These are phyloP conservation scores for Serinus canaria DNA, from an alignment of 2,113 vertebrate genomes.

Conservation along the genomic window DNA sequence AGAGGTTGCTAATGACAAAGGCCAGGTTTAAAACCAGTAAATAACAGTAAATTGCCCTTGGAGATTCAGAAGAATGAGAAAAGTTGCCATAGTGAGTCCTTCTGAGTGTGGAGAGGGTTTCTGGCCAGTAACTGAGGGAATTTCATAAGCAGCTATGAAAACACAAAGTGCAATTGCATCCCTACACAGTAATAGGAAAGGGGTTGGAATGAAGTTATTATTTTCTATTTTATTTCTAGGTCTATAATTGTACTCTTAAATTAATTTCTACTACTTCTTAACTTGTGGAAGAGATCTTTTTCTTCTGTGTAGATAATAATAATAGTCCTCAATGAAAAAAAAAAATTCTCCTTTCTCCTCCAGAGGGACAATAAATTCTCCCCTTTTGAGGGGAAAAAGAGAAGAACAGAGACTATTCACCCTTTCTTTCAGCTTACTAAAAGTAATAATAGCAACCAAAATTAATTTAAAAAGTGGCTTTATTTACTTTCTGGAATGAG, in stretches of 20 bases:
- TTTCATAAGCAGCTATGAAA: background rate
- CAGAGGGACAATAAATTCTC: background rate
- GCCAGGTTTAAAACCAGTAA: background rate
- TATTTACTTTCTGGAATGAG: constrained; percentile 11
- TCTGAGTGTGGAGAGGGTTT: background rate
- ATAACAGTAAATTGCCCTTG: background rate
- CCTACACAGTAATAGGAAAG: background rate
- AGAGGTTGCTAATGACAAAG: background rate
- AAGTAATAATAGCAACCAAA: background rate
- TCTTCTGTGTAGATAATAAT: background rate
- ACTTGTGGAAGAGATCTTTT: background rate
- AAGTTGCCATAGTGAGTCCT: background rate
- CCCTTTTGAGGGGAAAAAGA: background rate
- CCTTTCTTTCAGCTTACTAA: background rate
- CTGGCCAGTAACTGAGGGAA: background rate
- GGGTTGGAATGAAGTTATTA: background rate
- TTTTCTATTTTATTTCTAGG: background rate
- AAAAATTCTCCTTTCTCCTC: background rate
- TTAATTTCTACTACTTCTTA: background rate
- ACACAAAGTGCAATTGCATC: background rate
- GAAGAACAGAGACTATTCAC: background rate
- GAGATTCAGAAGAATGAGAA: background rate
- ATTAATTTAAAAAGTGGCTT: background rate
- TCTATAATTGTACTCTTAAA: background rate
- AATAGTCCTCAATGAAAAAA: constrained; percentile 21